phyloP scores from a whole-genome alignment of 2,113 vertebrate species.

The Plotosus lineatus region DNA sequence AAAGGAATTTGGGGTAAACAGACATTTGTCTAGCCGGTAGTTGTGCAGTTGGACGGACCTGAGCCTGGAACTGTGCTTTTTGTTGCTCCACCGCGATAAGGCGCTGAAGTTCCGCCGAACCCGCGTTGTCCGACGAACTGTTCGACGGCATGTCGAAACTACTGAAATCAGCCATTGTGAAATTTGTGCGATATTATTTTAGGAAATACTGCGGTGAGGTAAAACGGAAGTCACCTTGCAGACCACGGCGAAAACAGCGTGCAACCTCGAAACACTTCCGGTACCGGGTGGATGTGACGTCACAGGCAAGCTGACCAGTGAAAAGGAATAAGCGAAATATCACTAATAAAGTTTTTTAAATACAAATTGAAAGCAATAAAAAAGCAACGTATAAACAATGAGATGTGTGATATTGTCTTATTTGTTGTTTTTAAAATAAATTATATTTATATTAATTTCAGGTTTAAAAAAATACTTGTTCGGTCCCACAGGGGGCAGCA shows the following conservation, averaged over 20 bases:
- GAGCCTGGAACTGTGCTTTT: constrained; percentile 86
- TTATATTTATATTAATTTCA: too few relatives aligned
- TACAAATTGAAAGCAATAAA: too few relatives aligned
- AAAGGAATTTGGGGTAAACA: not conserved
- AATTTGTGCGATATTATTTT: not conserved
- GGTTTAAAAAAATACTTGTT: too few relatives aligned
- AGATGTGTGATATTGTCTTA: too few relatives aligned
- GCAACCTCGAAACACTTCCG: not conserved
- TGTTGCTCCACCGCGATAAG: constrained; percentile 83
- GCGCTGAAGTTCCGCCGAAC: constrained; percentile 78
- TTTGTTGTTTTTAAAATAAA: too few relatives aligned
- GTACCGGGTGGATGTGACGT: constrained; percentile 32
- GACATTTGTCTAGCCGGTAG: not conserved
- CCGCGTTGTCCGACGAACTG: constrained; percentile 64
- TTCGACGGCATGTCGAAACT: constrained; percentile 42
- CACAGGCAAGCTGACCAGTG: not conserved
- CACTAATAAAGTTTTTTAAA: too few relatives aligned
- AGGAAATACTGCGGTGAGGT: not conserved
- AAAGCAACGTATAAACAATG: too few relatives aligned
- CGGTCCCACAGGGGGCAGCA: too few relatives aligned
- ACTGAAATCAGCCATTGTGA: constrained; percentile 48
- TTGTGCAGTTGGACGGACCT: constrained; percentile 65
- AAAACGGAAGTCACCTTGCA: not conserved
- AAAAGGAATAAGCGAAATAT: not conserved
- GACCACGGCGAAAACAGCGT: not conserved